phyloP scores from a whole-genome alignment of 2,888 invertebrate genomes.

The Aricia artaxerxes region DNA sequence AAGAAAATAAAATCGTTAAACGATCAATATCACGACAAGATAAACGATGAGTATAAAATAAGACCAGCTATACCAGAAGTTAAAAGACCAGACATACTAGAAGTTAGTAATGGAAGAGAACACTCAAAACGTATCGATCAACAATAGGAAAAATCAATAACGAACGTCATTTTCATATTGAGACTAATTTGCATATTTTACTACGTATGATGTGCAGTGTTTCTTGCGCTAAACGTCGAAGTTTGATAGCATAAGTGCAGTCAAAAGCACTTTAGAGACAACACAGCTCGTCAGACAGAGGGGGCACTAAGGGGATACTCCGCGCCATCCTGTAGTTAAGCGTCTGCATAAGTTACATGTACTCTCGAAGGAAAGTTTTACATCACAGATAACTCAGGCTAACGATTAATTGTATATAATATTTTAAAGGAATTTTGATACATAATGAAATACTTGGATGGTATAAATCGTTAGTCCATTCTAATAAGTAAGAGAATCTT shows the following conservation, averaged over 20 bases:
- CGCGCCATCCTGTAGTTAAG: constrained; percentile 23
- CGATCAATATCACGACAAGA: too few species aligned
- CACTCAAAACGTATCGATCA: not conserved
- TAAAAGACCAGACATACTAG: not conserved
- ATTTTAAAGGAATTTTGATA: too few species aligned
- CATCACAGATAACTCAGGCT: not conserved
- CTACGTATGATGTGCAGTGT: not conserved
- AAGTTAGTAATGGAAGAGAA: not conserved
- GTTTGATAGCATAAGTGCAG: constrained; percentile 16
- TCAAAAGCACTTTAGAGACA: constrained; percentile 26
- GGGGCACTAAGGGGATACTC: constrained; percentile 18
- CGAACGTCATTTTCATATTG: not conserved
- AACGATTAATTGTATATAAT: not conserved
- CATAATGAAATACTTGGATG: too few species aligned
- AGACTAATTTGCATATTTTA: not conserved
- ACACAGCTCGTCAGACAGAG: constrained; percentile 26
- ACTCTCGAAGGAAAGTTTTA: constrained; percentile 15
- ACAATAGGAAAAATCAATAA: not conserved
- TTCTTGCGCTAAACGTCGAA: constrained; percentile 13
- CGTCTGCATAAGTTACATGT: constrained; percentile 1
- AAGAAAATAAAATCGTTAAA: not conserved
- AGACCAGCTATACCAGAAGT: not conserved
- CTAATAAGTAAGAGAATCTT: not conserved
- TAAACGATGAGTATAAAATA: not conserved
- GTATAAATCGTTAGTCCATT: not conserved